Evolutionary conservation across 2,113 vertebrate genomes (phyloP).

Genomic region (Gorilla gorilla): DNA sequence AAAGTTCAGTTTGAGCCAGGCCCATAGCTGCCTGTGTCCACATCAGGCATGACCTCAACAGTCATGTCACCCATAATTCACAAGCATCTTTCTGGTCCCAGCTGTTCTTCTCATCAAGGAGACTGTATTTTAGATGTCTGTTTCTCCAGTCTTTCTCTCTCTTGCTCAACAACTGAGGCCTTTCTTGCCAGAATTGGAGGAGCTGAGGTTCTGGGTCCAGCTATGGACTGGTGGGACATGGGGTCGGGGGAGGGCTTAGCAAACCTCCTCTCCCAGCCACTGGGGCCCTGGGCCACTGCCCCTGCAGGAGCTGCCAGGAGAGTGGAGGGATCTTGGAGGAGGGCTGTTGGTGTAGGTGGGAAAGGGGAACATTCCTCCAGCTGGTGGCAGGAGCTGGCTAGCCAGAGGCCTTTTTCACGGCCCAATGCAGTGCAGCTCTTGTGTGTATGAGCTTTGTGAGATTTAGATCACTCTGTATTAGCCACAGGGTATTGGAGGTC

Average conservation of each 20-base stretch:
- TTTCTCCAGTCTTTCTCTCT: not conserved
- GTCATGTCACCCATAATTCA: not conserved
- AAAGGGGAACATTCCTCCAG: slow-evolving; percentile 22
- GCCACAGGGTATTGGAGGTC: slow-evolving; percentile 74
- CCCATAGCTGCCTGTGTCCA: not conserved
- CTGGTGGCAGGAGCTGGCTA: slow-evolving; percentile 35
- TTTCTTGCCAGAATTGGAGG: not conserved
- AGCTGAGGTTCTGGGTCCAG: not conserved
- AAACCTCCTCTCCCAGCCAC: not conserved
- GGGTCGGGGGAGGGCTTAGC: not conserved
- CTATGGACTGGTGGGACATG: not conserved
- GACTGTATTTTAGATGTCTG: not conserved
- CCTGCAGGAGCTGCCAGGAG: not conserved
- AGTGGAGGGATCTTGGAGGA: not conserved
- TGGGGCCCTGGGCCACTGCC: not conserved
- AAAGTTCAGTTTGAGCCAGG: not conserved
- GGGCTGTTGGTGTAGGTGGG: not conserved
- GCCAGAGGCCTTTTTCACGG: slow-evolving; percentile 64
- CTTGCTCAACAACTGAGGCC: not conserved
- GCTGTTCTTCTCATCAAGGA: not conserved
- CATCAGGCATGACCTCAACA: not conserved
- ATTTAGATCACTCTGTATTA: slow-evolving; percentile 67
- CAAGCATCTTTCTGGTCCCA: not conserved
- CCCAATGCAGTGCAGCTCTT: slow-evolving; percentile 26
- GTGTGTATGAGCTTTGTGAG: slow-evolving; percentile 67